Evolutionary conservation across 2,888 invertebrate genomes (phyloP).

Genomic region (Phorcus lineatus): DNA sequence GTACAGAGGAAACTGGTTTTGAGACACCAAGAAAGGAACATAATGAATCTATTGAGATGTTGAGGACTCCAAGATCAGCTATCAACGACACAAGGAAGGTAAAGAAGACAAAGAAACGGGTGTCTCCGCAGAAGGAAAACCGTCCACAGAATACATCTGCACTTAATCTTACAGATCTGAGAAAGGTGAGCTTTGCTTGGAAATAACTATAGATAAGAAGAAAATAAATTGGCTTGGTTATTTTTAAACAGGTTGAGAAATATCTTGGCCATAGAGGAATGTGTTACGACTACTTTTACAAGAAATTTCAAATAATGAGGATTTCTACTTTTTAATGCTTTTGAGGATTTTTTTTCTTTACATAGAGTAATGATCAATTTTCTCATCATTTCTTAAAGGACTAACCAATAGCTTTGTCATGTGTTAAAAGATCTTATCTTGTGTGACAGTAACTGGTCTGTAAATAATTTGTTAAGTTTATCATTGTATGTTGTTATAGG

Average conservation of each 20-base stretch:
- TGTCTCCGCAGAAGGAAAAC: slow-evolving; percentile 39
- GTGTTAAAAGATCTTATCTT: too few relatives aligned
- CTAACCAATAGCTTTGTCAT: too few relatives aligned
- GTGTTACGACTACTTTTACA: not conserved
- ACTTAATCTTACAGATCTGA: slow-evolving; percentile 60
- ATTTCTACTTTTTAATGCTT: too few relatives aligned
- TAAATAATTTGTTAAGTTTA: not conserved
- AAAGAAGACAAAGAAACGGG: slow-evolving; percentile 57
- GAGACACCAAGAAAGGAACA: slow-evolving; percentile 51
- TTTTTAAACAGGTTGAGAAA: too few relatives aligned
- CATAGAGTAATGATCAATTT: too few relatives aligned
- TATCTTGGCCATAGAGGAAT: too few relatives aligned
- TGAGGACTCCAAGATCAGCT: slow-evolving; percentile 58
- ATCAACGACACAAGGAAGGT: slow-evolving; percentile 70
- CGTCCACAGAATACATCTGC: slow-evolving; percentile 45
- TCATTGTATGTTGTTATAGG: slow-evolving; percentile 45
- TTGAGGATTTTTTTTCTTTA: too few relatives aligned
- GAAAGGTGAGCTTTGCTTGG: slow-evolving; percentile 50
- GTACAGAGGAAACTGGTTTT: slow-evolving; percentile 20
- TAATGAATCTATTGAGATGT: slow-evolving; percentile 52
- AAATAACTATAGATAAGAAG: too few relatives aligned
- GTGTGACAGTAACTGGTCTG: not conserved
- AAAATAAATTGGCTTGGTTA: too few relatives aligned
- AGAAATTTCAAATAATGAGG: not conserved
- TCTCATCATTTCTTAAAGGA: too few relatives aligned